Evolutionary conservation across 1,140 invertebrate genomes (phyloP), one percentile per base, ranked within the genome.

Genomic region (Schlechtendalia chinensis): DNA sequence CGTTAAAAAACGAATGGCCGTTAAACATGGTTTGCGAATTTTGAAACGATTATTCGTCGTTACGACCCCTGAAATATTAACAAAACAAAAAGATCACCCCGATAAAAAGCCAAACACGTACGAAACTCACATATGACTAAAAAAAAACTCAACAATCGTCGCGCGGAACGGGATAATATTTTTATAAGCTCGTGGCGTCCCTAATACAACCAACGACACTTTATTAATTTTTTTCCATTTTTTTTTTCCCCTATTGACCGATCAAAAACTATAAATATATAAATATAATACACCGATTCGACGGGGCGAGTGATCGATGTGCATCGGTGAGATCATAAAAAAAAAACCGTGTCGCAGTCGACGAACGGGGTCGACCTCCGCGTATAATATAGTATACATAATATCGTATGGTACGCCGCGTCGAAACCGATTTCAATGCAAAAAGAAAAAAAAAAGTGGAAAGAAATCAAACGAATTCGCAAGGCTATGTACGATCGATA

Each of bases 121-220:
- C 29, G 4, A 32, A 65, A 65, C 29, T 27, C 61, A 27, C 27
- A 27, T 39, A 8, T 65, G 32, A 65, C 61, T 6, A 65, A 65
- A 65, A 65, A 65, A n/a, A 11, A 69, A 19, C 11, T 24, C 27
- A 47, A 69, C 65, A 69, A 24, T 69, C 32, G 65, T 69, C n/a
- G n/a, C 32, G 39, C n/a, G 65, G 39, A 69, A 69, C 39, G n/a
- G 32, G 45, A 47, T 69, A 61, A 27, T 47, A 69, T 69, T 69
- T 69, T 45, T 69, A 47, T 47, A 39, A 69, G 39, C n/a, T 47
- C 39, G 5, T 8, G 39, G 65, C 22, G 63, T 45, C 19, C 27
- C 39, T n/a, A 17, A 10, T 39, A 22, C 63, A 45, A 22, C 32
- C 63, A 22, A 22, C 61, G 19, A 17, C 16, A 6, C 19, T n/a